A percentile compares a stretch with the other conserved stretches of the same genome.
These are phyloP conservation scores for Sarotherodon lohbergeri DNA, from an alignment of 2,113 vertebrate species.

Conservation along the genomic window DNA sequence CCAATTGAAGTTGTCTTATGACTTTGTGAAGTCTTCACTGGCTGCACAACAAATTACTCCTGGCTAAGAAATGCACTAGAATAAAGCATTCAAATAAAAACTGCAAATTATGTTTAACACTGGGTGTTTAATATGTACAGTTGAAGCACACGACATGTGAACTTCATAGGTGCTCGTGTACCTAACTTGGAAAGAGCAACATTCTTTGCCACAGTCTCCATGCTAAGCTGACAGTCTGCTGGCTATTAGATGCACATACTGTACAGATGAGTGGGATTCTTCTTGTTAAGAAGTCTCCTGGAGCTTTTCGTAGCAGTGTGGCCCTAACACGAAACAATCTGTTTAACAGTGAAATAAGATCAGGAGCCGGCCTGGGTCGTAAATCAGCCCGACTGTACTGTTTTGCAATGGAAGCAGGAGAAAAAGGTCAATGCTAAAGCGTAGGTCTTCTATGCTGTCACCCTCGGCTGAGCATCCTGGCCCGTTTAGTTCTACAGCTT, in stretches of 20 bases:
- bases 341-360: constrained; percentile 39
- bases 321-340: constrained; percentile 32
- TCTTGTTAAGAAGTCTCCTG: not conserved
- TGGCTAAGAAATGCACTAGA: not conserved
- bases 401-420: constrained; percentile 12
- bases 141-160: not conserved
- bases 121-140: not conserved
- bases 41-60: not conserved
- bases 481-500: constrained; percentile 29
- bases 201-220: not conserved
- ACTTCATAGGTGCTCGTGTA: not conserved
- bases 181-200: not conserved
- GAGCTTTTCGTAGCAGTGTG: not conserved
- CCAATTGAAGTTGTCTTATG: not conserved
- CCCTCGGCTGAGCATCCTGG: constrained; percentile 4
- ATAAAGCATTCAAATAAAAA: not conserved
- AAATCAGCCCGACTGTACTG: constrained; percentile 28
- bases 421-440: constrained; percentile 23
- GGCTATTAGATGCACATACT: not conserved
- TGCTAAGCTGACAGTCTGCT: not conserved
- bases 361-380: constrained; percentile 6
- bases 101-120: not conserved
- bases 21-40: not conserved
- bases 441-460: not conserved
- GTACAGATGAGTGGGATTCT: not conserved